Evolutionary conservation across 2,797 vertebrate species (phyloP).

Genomic region (Protosalanx chinensis): DNA sequence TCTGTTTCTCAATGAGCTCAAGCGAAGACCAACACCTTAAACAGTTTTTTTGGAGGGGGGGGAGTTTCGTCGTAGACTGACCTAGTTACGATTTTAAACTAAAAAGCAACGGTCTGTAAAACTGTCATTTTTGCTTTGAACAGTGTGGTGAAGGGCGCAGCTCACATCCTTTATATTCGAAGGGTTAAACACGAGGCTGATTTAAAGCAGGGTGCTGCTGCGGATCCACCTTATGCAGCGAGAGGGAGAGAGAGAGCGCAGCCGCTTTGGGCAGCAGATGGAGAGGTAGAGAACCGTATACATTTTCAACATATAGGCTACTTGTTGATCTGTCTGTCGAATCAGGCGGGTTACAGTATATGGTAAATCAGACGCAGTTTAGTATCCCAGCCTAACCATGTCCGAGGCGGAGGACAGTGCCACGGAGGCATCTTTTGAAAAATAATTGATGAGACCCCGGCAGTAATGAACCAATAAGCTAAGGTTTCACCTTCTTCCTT

Average conservation of each 20-base stretch:
- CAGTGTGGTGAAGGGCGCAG: neutral
- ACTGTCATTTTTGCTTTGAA: neutral
- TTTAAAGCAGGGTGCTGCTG: constrained; percentile 45
- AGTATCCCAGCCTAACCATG: constrained; percentile 53
- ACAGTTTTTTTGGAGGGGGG: too few relatives aligned
- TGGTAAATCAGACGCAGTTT: constrained; percentile 30
- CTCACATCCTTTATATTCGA: constrained; percentile 18
- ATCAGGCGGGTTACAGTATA: constrained; percentile 30
- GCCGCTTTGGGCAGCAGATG: constrained; percentile 59
- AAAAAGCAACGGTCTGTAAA: neutral
- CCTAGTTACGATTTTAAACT: neutral
- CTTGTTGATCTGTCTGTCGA: constrained; percentile 73
- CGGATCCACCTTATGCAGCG: constrained; percentile 46
- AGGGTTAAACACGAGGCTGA: constrained; percentile 49
- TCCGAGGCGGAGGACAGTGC: constrained; percentile 62
- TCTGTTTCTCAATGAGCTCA: too few relatives aligned
- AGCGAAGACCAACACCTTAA: too few relatives aligned
- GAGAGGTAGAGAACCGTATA: constrained; percentile 56
- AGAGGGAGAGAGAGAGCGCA: constrained; percentile 39
- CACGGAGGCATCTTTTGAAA: constrained; percentile 40
- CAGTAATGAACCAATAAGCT: constrained; percentile 55
- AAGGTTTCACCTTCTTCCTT: constrained; percentile 50
- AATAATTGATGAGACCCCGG: constrained; percentile 60
- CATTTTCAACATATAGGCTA: constrained; percentile 43
- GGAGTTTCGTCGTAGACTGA: neutral